Conservation (phyloP, 2,797 vertebrate species). For the Arrhamphus sclerolepis region DNA sequence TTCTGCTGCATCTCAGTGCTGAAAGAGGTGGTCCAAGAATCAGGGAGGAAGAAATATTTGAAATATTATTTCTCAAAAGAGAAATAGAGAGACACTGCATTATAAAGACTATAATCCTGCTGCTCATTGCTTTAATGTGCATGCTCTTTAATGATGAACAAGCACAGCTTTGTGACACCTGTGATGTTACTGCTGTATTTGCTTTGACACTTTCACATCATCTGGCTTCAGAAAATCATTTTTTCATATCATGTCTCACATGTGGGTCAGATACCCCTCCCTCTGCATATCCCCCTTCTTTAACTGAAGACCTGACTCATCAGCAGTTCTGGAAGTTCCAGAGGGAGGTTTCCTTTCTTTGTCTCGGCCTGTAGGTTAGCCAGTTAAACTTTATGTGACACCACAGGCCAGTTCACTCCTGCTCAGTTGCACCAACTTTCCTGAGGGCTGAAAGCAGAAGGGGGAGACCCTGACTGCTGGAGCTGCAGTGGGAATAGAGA, state of each 20-base stretch:
- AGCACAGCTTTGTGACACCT: background rate
- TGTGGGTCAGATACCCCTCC: slow-evolving; percentile 7
- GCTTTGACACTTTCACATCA: background rate
- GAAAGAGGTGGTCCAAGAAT: too few species aligned
- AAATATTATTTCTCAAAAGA: too few species aligned
- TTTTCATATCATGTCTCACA: too few species aligned
- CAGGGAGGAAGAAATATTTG: too few species aligned
- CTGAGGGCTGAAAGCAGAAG: slow-evolving; percentile 50
- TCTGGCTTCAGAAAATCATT: background rate
- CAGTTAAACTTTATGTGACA: slow-evolving; percentile 74
- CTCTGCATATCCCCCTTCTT: slow-evolving; percentile 51
- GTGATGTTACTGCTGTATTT: background rate
- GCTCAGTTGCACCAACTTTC: slow-evolving; percentile 63
- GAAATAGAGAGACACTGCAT: too few species aligned
- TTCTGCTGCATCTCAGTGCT: too few species aligned
- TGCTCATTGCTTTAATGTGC: too few species aligned
- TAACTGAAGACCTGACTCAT: slow-evolving; percentile 72
- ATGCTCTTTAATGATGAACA: background rate
- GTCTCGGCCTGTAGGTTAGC: slow-evolving; percentile 78
- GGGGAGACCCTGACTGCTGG: slow-evolving; percentile 36
- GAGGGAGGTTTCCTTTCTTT: slow-evolving; percentile 82
- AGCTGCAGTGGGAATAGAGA: slow-evolving; percentile 70
- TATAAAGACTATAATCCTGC: too few species aligned
- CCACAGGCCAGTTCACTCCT: slow-evolving; percentile 77
- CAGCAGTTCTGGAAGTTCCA: slow-evolving; percentile 72